Evolutionary conservation across 2,888 invertebrate genomes (phyloP).

Genomic region (Teinopalpus imperialis): DNA sequence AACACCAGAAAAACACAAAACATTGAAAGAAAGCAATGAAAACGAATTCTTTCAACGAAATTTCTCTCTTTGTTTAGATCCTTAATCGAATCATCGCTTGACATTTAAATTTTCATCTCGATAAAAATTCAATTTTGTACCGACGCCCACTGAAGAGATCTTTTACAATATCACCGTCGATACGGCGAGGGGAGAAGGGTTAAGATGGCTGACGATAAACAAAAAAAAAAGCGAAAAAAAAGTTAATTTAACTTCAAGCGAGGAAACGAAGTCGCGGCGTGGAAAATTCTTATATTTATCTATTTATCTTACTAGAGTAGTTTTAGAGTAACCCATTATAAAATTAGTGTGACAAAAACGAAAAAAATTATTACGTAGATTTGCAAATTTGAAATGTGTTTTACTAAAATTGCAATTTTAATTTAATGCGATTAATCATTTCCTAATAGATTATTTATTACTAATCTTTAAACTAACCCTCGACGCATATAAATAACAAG

Average conservation of each 20-base stretch:
- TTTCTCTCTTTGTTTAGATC: conserved; percentile 26
- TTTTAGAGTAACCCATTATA: conserved; percentile 36
- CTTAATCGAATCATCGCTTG: conserved; percentile 33
- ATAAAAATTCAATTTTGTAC: conserved; percentile 79
- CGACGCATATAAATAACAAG: too few species aligned
- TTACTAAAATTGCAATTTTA: too few species aligned
- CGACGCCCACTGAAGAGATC: conserved; percentile 59
- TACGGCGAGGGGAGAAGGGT: conserved; percentile 65
- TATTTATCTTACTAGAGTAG: conserved; percentile 32
- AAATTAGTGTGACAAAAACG: conserved; percentile 40
- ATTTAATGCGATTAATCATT: too few species aligned
- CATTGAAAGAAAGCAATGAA: neutral
- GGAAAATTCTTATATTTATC: conserved; percentile 50
- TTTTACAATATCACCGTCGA: conserved; percentile 70
- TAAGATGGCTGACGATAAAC: conserved; percentile 75
- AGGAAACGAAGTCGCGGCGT: conserved; percentile 63
- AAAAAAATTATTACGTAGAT: too few species aligned
- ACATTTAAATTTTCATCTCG: conserved; percentile 60
- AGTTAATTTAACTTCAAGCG: conserved; percentile 75
- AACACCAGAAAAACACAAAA: neutral
- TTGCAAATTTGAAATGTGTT: too few species aligned
- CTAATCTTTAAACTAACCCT: too few species aligned
- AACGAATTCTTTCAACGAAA: conserved; percentile 5
- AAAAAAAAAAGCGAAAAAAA: conserved; percentile 63
- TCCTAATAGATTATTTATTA: too few species aligned